These are phyloP conservation scores for Molossus alvarezi DNA, from an alignment of 2,797 vertebrate genomes.

Conservation along the genomic window DNA sequence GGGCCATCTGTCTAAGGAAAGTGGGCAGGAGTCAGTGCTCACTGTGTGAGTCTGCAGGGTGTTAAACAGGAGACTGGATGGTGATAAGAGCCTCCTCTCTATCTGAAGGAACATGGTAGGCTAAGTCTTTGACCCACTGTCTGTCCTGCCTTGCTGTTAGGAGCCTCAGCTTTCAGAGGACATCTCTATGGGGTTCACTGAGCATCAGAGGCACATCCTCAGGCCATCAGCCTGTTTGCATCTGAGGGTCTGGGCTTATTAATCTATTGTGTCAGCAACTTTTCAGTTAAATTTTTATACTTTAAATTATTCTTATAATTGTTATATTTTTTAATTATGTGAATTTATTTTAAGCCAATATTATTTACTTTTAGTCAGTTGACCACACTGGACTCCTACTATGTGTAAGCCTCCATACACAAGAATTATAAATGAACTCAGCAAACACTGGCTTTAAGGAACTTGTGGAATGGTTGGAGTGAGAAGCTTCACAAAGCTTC, in stretches of 20 bases:
- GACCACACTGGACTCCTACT: neutral
- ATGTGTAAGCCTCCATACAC: neutral
- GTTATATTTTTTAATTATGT: neutral
- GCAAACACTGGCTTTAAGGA: neutral
- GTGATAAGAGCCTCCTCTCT: neutral
- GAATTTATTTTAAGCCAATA: neutral
- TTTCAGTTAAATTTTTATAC: constrained; percentile 3
- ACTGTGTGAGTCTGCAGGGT: neutral
- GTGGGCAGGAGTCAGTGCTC: neutral
- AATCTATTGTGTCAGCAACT: neutral
- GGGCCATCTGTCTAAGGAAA: constrained; percentile 13
- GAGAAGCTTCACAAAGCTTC: neutral
- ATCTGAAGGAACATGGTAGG: neutral
- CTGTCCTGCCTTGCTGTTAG: neutral
- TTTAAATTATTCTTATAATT: constrained; percentile 49
- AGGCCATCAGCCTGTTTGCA: neutral
- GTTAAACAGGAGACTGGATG: neutral
- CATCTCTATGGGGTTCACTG: neutral
- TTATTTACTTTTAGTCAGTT: constrained; percentile 7
- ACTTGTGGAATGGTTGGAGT: neutral
- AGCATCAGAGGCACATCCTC: neutral
- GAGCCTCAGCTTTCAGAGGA: neutral
- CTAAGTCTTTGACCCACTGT: neutral
- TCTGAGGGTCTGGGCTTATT: neutral
- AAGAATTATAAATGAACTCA: neutral